phyloP scores from a whole-genome alignment of 2,888 invertebrate species.

The Caenorhabditis sp. region DNA sequence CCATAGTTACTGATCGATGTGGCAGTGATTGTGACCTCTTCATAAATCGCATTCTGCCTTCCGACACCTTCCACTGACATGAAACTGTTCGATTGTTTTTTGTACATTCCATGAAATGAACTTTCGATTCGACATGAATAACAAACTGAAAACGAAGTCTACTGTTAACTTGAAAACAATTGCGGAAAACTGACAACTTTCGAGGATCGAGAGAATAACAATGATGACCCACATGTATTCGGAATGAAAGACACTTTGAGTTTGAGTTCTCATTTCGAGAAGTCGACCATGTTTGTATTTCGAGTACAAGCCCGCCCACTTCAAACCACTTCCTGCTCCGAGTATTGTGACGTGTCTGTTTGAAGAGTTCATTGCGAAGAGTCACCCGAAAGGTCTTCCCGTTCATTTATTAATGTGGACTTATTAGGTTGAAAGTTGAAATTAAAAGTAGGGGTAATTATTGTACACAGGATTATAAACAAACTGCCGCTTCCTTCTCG shows the following conservation, averaged over 20 bases:
- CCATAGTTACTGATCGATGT: conserved; percentile 70
- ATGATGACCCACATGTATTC: conserved; percentile 29
- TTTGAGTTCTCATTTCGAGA: not conserved
- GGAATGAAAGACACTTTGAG: conserved; percentile 14
- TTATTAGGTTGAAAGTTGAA: conserved; percentile 10
- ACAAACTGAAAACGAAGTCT: conserved; percentile 16
- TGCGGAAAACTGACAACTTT: conserved; percentile 26
- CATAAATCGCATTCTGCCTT: conserved; percentile 51
- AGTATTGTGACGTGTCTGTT: conserved; percentile 31
- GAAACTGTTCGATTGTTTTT: conserved; percentile 48
- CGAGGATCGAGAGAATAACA: conserved; percentile 14
- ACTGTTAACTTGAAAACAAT: too few relatives aligned
- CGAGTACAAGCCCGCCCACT: conserved; percentile 34
- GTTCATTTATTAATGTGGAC: conserved; percentile 20
- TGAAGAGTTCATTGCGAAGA: conserved; percentile 32
- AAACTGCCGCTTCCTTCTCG: not conserved
- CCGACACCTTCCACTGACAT: conserved; percentile 28
- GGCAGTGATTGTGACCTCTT: conserved; percentile 61
- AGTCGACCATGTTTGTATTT: conserved; percentile 23
- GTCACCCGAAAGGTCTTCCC: not conserved
- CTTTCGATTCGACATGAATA: conserved; percentile 57
- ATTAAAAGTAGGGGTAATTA: conserved; percentile 13
- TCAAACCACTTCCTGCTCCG: conserved; percentile 37
- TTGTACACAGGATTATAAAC: conserved; percentile 14
- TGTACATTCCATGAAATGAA: conserved; percentile 60